phyloP scores from a whole-genome alignment of 2,888 invertebrate genomes.

The Erebia palarica region DNA sequence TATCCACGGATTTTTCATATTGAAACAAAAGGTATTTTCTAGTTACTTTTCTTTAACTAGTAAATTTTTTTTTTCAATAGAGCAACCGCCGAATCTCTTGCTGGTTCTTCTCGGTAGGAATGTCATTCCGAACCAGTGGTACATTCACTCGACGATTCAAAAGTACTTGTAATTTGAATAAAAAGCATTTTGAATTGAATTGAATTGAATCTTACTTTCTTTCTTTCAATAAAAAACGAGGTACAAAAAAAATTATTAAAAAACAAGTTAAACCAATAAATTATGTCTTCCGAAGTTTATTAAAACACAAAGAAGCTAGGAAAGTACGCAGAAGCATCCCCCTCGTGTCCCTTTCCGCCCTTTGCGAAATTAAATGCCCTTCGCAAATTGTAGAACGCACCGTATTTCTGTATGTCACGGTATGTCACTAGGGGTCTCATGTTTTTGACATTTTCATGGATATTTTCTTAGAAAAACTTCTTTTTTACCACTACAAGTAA shows the following conservation, averaged over 20 bases:
- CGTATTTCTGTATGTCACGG: conserved; percentile 19
- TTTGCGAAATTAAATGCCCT: conserved; percentile 34
- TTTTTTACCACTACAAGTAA: too few species aligned
- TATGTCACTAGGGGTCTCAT: conserved; percentile 20
- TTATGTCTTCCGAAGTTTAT: conserved; percentile 5
- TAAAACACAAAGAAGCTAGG: conserved; percentile 10
- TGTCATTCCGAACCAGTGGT: too few species aligned
- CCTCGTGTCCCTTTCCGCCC: conserved; percentile 14
- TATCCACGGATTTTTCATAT: conserved; percentile 68
- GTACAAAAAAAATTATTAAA: too few species aligned
- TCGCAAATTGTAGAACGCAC: conserved; percentile 14
- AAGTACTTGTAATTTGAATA: too few species aligned
- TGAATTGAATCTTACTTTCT: too few species aligned
- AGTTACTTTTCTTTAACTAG: too few species aligned
- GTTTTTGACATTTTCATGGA: not conserved
- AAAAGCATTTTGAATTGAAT: too few species aligned
- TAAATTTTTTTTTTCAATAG: too few species aligned
- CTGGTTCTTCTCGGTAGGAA: too few species aligned
- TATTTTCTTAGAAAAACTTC: not conserved
- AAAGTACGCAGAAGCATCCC: not conserved
- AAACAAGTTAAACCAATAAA: not conserved
- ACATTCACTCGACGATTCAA: too few species aligned
- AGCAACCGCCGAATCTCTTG: too few species aligned
- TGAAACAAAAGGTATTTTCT: conserved; percentile 72
- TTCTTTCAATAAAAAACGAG: too few species aligned